phyloP scores from a whole-genome alignment of 1,140 invertebrate genomes.

The Arion vulgaris region DNA sequence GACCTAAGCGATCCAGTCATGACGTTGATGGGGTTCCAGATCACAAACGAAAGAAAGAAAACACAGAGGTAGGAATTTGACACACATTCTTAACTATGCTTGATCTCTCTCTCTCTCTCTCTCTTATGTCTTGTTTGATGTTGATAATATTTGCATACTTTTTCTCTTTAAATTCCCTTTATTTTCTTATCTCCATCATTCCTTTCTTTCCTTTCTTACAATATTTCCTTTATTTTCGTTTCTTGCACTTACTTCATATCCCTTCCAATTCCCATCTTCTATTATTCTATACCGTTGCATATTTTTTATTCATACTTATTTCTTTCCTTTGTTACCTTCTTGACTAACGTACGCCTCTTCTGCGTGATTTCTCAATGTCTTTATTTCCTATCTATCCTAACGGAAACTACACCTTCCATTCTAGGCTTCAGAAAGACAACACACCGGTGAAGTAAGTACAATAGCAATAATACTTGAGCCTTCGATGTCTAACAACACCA shows the following conservation, averaged over 20 bases:
- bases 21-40: slow-evolving; percentile 47
- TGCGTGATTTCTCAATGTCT: background rate
- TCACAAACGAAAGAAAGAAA: slow-evolving; percentile 67
- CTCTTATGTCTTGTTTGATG: background rate
- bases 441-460: background rate
- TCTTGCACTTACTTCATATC: too few relatives aligned
- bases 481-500: background rate
- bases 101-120: too few relatives aligned
- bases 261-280: too few relatives aligned
- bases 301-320: background rate
- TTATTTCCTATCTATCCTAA: background rate
- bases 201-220: too few relatives aligned
- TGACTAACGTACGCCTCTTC: too few relatives aligned
- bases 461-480: background rate
- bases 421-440: background rate
- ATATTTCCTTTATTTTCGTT: too few relatives aligned
- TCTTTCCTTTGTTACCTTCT: background rate
- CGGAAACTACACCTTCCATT: background rate
- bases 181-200: too few relatives aligned
- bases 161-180: background rate
- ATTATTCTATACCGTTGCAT: too few relatives aligned
- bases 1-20: slow-evolving; percentile 18
- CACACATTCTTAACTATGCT: background rate
- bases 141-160: background rate
- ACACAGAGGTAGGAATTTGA: slow-evolving; percentile 55